These are phyloP conservation scores for Chelidonichthys spinosus DNA, from an alignment of 2,797 vertebrate genomes.

Conservation along the genomic window DNA sequence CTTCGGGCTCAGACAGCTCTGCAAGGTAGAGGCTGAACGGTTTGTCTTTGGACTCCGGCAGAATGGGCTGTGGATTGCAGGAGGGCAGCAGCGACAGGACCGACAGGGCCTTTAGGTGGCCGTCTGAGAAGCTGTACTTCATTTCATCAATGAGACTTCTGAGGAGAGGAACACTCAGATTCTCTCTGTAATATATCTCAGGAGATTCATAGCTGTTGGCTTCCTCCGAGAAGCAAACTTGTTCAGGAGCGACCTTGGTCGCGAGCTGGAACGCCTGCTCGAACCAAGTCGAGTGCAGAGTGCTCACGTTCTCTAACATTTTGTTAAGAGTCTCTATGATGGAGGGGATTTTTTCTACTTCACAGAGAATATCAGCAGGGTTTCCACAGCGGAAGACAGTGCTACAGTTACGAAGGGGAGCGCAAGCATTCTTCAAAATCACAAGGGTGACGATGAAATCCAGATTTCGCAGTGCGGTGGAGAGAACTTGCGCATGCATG, in stretches of 20 bases:
- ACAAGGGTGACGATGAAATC: constrained; percentile 94
- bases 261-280: constrained; percentile 93
- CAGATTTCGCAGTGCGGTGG: constrained; percentile 88
- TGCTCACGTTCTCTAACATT: constrained; percentile 91
- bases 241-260: constrained; percentile 86
- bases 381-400: constrained; percentile 96
- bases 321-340: constrained; percentile 92
- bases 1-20: constrained; percentile 92
- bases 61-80: constrained; percentile 88
- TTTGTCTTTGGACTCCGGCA: constrained; percentile 88
- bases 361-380: constrained; percentile 94
- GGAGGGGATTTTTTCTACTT: constrained; percentile 91
- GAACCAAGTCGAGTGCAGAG: constrained; percentile 93
- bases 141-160: constrained; percentile 91
- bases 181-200: constrained; percentile 92
- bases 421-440: constrained; percentile 91
- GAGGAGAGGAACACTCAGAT: constrained; percentile 89
- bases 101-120: constrained; percentile 92
- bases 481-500: constrained; percentile 88
- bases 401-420: constrained; percentile 95
- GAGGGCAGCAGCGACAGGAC: constrained; percentile 92
- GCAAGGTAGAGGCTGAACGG: constrained; percentile 89
- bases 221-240: constrained; percentile 86
- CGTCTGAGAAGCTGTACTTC: constrained; percentile 94
- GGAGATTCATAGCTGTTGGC: constrained; percentile 87